phyloP scores from a whole-genome alignment of 2,113 vertebrate species.

The Glaucomys volans region DNA sequence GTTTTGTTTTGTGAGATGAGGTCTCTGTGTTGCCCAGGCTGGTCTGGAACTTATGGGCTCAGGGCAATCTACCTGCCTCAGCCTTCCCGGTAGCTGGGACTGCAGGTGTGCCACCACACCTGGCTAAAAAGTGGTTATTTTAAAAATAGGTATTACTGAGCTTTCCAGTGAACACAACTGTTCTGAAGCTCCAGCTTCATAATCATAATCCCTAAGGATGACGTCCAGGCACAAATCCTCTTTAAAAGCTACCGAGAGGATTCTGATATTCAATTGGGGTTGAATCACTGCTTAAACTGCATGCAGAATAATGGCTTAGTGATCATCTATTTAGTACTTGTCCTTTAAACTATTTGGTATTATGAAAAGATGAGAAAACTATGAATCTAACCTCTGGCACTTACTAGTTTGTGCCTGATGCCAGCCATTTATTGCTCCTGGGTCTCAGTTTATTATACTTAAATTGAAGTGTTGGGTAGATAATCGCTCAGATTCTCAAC shows the following conservation, averaged over 20 bases:
- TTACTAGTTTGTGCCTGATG: background rate
- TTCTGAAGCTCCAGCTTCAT: no score
- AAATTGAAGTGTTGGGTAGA: background rate
- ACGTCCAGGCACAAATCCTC: background rate
- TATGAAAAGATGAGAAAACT: conserved; percentile 7
- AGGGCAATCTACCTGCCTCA: background rate
- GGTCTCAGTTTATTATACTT: conserved; percentile 1
- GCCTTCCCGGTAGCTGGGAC: background rate
- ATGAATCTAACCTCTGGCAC: background rate
- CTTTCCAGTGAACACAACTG: background rate
- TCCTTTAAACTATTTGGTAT: background rate
- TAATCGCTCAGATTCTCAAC: background rate
- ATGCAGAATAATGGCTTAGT: background rate
- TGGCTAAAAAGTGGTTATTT: background rate
- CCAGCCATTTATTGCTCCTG: background rate
- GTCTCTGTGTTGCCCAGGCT: background rate
- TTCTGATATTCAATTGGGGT: background rate
- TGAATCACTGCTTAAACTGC: background rate
- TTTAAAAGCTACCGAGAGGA: background rate
- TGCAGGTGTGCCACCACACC: background rate
- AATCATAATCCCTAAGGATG: background rate
- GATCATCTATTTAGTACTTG: background rate
- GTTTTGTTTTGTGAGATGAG: background rate
- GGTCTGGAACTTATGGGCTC: background rate
- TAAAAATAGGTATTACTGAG: background rate